Evolutionary conservation across 2,113 vertebrate species (phyloP).

Genomic region (Pseudorectes ferrugineus): DNA sequence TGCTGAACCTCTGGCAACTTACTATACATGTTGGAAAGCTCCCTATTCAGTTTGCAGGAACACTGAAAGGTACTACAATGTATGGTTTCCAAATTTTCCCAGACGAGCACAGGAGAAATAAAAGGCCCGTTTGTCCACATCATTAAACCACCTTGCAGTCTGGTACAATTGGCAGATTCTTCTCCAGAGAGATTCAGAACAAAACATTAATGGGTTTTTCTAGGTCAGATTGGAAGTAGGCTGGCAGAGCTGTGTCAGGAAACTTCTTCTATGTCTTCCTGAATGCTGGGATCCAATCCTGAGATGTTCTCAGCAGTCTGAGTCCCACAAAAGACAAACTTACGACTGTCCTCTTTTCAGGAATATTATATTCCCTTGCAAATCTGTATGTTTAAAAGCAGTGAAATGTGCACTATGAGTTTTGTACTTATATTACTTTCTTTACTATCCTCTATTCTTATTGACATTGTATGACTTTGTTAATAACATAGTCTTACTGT

Average conservation of each 20-base stretch:
- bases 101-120: background rate
- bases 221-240: background rate
- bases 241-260: background rate
- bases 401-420: background rate
- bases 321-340: background rate
- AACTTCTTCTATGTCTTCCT: background rate
- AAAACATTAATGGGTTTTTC: background rate
- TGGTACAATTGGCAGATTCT: background rate
- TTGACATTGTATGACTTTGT: background rate
- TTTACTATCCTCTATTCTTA: background rate
- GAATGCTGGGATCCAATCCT: background rate
- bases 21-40: background rate
- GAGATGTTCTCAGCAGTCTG: background rate
- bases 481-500: background rate
- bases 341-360: background rate
- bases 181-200: background rate
- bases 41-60: background rate
- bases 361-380: background rate
- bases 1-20: background rate
- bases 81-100: slow-evolving; percentile 9
- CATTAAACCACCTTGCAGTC: background rate
- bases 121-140: background rate
- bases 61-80: background rate
- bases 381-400: background rate
- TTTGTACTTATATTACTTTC: background rate